A percentile compares a stretch with the other conserved stretches of the same genome.
phyloP scores from a whole-genome alignment of 37 sponge, comb jelly and placozoan species.

The Trichoplax adhaerens region DNA sequence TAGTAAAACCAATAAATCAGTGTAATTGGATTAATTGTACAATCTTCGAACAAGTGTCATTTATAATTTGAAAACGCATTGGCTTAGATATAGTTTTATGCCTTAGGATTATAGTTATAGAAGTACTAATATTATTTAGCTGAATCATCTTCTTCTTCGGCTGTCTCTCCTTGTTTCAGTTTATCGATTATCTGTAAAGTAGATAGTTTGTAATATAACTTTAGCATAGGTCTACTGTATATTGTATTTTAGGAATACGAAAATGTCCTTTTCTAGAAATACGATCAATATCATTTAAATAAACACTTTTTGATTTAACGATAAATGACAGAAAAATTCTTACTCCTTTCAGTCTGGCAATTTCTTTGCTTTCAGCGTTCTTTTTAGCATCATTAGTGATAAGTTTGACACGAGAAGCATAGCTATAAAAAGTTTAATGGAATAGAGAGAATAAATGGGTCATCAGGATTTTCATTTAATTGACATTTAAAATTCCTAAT shows the following conservation, averaged over 20 bases:
- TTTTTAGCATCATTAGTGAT: constrained; percentile 42
- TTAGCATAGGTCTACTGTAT: background rate
- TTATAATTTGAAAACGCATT: too few relatives aligned
- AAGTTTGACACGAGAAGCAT: constrained; percentile 35
- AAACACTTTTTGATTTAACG: background rate
- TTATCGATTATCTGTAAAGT: constrained; percentile 28
- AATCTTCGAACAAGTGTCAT: too few relatives aligned
- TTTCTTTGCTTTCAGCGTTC: constrained; percentile 43
- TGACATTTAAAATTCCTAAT: background rate
- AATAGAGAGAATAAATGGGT: background rate
- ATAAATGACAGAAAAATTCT: background rate
- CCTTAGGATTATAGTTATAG: too few relatives aligned
- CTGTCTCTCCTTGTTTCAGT: constrained; percentile 24
- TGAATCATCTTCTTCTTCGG: constrained; percentile 23
- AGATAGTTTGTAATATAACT: background rate
- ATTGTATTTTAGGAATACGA: background rate
- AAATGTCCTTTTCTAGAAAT: background rate
- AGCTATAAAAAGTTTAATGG: constrained; percentile 11
- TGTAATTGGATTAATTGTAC: too few relatives aligned
- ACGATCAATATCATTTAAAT: background rate
- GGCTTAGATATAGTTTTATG: too few relatives aligned
- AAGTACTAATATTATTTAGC: too few relatives aligned
- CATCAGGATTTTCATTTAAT: background rate
- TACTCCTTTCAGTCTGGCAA: constrained; percentile 30
- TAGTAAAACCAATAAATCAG: too few relatives aligned